These are phyloP conservation scores for Nemapogon koenigi DNA, from an alignment of 2,888 invertebrate species.

Conservation along the genomic window DNA sequence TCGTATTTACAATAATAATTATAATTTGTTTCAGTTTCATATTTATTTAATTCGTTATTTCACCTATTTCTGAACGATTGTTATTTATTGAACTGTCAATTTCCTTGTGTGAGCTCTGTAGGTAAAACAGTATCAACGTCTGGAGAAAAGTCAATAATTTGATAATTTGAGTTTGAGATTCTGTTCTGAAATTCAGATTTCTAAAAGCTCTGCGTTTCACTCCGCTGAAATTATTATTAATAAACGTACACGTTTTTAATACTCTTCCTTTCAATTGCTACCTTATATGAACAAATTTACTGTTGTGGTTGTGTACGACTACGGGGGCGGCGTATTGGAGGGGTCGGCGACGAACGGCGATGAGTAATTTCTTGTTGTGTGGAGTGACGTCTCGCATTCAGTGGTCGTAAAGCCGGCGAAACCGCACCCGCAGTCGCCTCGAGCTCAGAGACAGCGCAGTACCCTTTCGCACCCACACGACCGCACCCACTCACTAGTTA, in stretches of 20 bases:
- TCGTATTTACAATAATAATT: too few relatives aligned
- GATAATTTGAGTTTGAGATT: too few relatives aligned
- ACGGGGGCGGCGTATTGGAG: slow-evolving; percentile 13
- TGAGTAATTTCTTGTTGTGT: slow-evolving; percentile 56
- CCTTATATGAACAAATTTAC: not conserved
- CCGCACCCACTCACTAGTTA: slow-evolving; percentile 1
- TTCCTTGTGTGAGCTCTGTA: too few relatives aligned
- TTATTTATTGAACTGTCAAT: too few relatives aligned
- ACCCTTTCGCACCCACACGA: slow-evolving; percentile 38
- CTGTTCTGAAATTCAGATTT: too few relatives aligned
- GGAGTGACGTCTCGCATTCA: slow-evolving; percentile 51
- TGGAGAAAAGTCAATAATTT: too few relatives aligned
- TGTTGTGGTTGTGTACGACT: not conserved
- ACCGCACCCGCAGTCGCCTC: slow-evolving; percentile 37
- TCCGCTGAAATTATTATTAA: not conserved
- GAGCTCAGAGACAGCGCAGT: slow-evolving; percentile 44
- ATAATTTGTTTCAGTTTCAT: too few relatives aligned
- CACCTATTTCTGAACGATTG: too few relatives aligned
- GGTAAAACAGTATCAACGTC: too few relatives aligned
- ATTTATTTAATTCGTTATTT: too few relatives aligned
- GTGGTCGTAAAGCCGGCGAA: slow-evolving; percentile 19
- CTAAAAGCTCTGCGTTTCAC: not conserved
- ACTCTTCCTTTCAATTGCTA: not conserved
- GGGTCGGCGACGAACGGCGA: slow-evolving; percentile 30
- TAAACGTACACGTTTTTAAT: not conserved